These are phyloP conservation scores for Hexactinellida sp. DNA, from an alignment of 37 sponge, comb jelly and placozoan species.

Conservation along the genomic window DNA sequence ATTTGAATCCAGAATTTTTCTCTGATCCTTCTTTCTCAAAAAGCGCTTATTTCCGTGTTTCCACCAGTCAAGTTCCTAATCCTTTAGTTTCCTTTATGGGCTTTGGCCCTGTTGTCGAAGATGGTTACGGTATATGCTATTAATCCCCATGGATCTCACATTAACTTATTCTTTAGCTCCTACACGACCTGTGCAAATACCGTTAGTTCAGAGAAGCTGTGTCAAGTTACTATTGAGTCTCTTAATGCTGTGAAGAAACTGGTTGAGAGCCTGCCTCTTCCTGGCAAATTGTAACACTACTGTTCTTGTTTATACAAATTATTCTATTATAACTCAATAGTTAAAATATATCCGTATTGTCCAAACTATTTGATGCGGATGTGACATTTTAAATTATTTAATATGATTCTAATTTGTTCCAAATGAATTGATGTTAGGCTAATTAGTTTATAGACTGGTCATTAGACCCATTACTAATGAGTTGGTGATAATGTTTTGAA, in stretches of 20 bases:
- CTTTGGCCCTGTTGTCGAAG: slow-evolving; percentile 3
- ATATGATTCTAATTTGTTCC: too few relatives aligned
- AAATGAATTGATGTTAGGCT: too few relatives aligned
- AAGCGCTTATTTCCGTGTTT: neutral
- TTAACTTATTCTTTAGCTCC: neutral
- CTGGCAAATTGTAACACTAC: neutral
- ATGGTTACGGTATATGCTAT: neutral
- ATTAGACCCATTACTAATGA: too few relatives aligned
- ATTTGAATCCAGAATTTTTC: neutral
- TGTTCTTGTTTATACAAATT: too few relatives aligned
- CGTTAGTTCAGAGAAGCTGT: neutral
- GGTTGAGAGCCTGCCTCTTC: neutral
- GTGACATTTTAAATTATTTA: too few relatives aligned
- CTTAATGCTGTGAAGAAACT: neutral
- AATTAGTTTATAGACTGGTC: too few relatives aligned
- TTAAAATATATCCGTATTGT: too few relatives aligned
- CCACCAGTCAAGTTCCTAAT: neutral
- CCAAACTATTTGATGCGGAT: too few relatives aligned
- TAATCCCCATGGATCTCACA: neutral
- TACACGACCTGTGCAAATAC: neutral
- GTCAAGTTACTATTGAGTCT: neutral
- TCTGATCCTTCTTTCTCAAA: neutral
- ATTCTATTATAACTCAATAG: too few relatives aligned
- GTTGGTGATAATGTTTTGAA: too few relatives aligned
- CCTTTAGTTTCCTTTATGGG: neutral